phyloP scores from a whole-genome alignment of 1,140 invertebrate species.

The Procambarus virginalis region DNA sequence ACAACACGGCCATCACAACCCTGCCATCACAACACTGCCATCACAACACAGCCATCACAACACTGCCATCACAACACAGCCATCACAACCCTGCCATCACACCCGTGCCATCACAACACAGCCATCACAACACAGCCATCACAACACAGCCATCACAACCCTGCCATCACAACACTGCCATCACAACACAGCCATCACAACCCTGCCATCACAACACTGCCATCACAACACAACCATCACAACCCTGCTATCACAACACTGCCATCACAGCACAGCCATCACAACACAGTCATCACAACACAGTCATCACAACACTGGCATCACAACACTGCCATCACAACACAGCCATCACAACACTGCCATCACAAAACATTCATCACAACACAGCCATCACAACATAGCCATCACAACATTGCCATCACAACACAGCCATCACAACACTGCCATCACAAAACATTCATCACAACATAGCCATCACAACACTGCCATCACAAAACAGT shows the following conservation, averaged over 20 bases:
- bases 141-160: too few relatives aligned
- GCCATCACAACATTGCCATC: background rate
- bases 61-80: slow-evolving; percentile 9
- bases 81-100: too few relatives aligned
- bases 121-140: slow-evolving; percentile 1
- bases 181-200: slow-evolving; percentile 13
- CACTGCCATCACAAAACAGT: slow-evolving; percentile 4
- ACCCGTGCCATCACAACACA: background rate
- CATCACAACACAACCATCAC: too few relatives aligned
- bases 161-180: background rate
- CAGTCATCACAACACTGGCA: slow-evolving; percentile 3
- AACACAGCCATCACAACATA: background rate
- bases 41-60: background rate
- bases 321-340: too few relatives aligned
- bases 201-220: too few relatives aligned
- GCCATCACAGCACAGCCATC: too few relatives aligned
- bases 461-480: slow-evolving; percentile 6
- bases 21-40: too few relatives aligned
- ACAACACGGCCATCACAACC: too few relatives aligned
- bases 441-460: background rate
- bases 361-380: background rate
- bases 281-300: too few relatives aligned
- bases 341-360: slow-evolving; percentile 7
- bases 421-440: background rate
- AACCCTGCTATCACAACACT: too few relatives aligned